Percentiles rank a stretch among this genome's conserved stretches.
phyloP scores from a whole-genome alignment of 1,140 invertebrate genomes.

The Cephus cinctus region DNA sequence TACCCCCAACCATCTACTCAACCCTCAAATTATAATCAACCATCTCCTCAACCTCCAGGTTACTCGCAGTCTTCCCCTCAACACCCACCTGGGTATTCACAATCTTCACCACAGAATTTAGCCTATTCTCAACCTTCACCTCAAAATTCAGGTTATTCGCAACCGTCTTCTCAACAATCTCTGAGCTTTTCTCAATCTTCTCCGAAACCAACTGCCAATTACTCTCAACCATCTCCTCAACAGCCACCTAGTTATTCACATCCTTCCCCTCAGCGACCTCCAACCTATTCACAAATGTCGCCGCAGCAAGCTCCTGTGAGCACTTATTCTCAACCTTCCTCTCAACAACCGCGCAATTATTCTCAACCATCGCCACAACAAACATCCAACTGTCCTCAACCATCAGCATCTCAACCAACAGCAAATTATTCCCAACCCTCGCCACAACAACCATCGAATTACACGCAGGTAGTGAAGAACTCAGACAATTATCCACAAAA shows the following conservation, averaged over 20 bases:
- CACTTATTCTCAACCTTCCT: constrained; percentile 22
- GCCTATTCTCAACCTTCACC: constrained; percentile 34
- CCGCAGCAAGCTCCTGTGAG: constrained; percentile 15
- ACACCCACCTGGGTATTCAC: neutral
- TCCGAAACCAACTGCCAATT: constrained; percentile 33
- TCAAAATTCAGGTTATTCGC: neutral
- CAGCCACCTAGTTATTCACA: constrained; percentile 29
- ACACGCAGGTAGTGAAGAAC: constrained; percentile 17
- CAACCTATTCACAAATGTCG: constrained; percentile 19
- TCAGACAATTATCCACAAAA: constrained; percentile 27
- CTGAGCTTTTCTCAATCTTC: constrained; percentile 40
- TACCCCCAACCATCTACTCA: neutral
- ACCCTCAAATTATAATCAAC: neutral
- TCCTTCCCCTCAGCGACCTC: constrained; percentile 23
- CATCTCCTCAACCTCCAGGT: neutral
- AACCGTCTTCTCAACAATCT: neutral
- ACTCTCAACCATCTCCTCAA: constrained; percentile 37
- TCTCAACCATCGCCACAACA: constrained; percentile 29
- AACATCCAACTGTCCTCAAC: constrained; percentile 31
- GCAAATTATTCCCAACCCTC: constrained; percentile 21
- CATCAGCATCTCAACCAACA: constrained; percentile 18
- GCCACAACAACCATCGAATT: constrained; percentile 18
- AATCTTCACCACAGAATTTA: constrained; percentile 30
- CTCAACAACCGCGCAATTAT: constrained; percentile 19
- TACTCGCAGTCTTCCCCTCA: neutral